These are phyloP conservation scores for Serripes groenlandicus DNA, from an alignment of 2,888 invertebrate species.

Conservation along the genomic window DNA sequence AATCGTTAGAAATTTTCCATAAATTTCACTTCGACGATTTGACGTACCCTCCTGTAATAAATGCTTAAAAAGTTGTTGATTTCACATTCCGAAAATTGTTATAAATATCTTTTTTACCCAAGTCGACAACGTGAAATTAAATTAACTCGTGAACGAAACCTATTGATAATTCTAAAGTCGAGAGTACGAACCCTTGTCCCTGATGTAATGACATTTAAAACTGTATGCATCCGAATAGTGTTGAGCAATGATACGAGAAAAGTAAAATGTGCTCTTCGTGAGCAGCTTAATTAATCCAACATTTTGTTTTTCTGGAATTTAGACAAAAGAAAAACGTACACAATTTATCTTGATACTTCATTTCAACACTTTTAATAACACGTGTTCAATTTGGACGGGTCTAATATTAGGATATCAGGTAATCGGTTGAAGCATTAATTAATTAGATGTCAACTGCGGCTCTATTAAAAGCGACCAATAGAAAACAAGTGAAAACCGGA, in stretches of 20 bases:
- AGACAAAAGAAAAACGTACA: not conserved
- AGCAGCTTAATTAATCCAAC: not conserved
- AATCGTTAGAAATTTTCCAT: not conserved
- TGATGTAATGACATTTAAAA: not conserved
- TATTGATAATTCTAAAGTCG: slow-evolving; percentile 1
- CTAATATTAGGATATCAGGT: not conserved
- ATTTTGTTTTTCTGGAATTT: not conserved
- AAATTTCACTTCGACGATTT: not conserved
- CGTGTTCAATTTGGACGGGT: not conserved
- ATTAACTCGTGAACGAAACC: slow-evolving; percentile 18
- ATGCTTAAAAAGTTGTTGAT: slow-evolving; percentile 13
- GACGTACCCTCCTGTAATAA: slow-evolving; percentile 8
- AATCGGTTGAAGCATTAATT: slow-evolving; percentile 14
- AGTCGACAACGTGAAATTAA: slow-evolving; percentile 23
- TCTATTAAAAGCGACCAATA: slow-evolving; percentile 1
- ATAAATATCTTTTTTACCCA: slow-evolving; percentile 26
- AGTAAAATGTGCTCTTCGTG: not conserved
- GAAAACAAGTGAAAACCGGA: slow-evolving; percentile 15
- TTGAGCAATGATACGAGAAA: not conserved
- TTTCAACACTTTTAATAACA: not conserved
- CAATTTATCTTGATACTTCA: not conserved
- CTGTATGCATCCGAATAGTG: not conserved
- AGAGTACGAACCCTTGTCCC: not conserved
- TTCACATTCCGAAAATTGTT: slow-evolving; percentile 7
- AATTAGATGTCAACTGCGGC: slow-evolving; percentile 11